phyloP scores from a whole-genome alignment of 2,888 invertebrate species.

The Pollenia angustigena region DNA sequence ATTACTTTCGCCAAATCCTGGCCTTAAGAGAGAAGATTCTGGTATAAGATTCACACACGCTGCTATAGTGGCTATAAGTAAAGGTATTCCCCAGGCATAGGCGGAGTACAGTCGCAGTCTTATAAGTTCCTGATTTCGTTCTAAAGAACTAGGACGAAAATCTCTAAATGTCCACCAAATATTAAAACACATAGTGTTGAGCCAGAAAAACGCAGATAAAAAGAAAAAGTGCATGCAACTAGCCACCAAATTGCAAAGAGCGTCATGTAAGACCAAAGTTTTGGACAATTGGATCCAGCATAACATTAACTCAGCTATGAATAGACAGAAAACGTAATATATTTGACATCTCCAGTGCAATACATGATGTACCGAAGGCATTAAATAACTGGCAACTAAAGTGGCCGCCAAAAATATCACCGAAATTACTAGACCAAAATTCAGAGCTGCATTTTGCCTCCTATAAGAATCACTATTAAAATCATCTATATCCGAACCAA shows the following conservation, averaged over 20 bases:
- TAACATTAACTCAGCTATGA: conserved; percentile 91
- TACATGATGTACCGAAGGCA: conserved; percentile 93
- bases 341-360: conserved; percentile 96
- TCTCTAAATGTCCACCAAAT: conserved; percentile 96
- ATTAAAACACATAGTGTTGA: conserved; percentile 97
- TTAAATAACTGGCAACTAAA: conserved; percentile 90
- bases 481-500: conserved; percentile 79
- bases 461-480: conserved; percentile 78
- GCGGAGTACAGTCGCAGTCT: conserved; percentile 91
- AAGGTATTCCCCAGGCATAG: conserved; percentile 94
- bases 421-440: conserved; percentile 91
- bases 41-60: conserved; percentile 90
- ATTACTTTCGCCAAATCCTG: conserved; percentile 89
- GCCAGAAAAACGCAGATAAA: conserved; percentile 95
- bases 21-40: conserved; percentile 87
- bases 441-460: conserved; percentile 88
- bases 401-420: conserved; percentile 93
- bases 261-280: conserved; percentile 85
- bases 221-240: conserved; percentile 94
- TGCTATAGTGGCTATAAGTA: conserved; percentile 90
- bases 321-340: conserved; percentile 92
- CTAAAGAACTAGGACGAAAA: conserved; percentile 92
- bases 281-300: conserved; percentile 91
- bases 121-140: conserved; percentile 93
- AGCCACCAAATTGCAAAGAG: conserved; percentile 87